A percentile compares a stretch with the other conserved stretches of the same genome.
Conservation (phyloP, 2,888 invertebrate species). For the Agrotis puta region DNA sequence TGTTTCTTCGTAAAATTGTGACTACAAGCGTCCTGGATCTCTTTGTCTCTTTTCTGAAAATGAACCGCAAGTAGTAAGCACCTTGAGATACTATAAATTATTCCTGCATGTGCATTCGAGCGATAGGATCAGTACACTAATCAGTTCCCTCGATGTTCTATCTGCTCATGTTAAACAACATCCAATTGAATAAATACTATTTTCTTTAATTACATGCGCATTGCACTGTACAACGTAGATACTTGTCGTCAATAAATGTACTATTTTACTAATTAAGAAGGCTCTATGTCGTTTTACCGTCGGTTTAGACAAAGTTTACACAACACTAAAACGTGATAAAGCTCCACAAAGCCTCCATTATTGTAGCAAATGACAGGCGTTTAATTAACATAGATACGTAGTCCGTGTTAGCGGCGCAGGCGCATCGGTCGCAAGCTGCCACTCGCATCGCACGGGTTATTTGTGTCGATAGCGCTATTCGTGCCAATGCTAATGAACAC, state of each 20-base stretch:
- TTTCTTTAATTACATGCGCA: conserved; percentile 31
- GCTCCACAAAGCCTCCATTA: conserved; percentile 57
- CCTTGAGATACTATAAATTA: conserved; percentile 62
- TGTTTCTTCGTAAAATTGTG: conserved; percentile 22
- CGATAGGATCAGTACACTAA: conserved; percentile 59
- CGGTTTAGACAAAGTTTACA: conserved; percentile 40
- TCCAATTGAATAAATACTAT: conserved; percentile 31
- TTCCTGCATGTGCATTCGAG: conserved; percentile 40
- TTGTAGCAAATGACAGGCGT: conserved; percentile 68
- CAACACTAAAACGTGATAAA: conserved; percentile 58
- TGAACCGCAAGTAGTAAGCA: conserved; percentile 29
- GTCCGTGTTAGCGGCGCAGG: conserved; percentile 68
- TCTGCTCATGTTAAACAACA: conserved; percentile 41
- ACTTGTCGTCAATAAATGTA: conserved; percentile 24
- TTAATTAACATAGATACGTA: conserved; percentile 72
- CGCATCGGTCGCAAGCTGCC: conserved; percentile 61
- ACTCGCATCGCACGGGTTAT: conserved; percentile 62
- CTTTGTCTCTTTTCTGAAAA: conserved; percentile 50
- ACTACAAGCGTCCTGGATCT: conserved; percentile 12
- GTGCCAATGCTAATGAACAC: conserved; percentile 84
- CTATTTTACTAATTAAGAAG: conserved; percentile 57
- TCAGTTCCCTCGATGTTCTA: conserved; percentile 50
- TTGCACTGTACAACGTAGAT: not conserved
- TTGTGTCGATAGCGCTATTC: conserved; percentile 80
- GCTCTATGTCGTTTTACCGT: conserved; percentile 30